These are phyloP conservation scores for Conus betulinus DNA, from an alignment of 1,140 invertebrate genomes.

Conservation along the genomic window DNA sequence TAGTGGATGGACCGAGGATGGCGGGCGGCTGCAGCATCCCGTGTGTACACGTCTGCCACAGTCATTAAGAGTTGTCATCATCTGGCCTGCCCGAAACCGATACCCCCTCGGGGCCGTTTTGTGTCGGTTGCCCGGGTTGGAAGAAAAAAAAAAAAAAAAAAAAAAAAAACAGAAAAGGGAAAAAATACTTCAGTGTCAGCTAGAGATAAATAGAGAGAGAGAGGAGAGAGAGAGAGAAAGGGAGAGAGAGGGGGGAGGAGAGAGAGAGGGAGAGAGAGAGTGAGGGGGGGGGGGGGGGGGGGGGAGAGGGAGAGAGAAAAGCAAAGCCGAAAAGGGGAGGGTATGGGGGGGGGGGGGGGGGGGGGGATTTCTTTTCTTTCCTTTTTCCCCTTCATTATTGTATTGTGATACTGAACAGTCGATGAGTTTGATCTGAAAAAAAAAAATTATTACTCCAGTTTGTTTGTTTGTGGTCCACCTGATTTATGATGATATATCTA, in stretches of 20 bases:
- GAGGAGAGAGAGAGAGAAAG: neutral
- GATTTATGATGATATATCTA: no score
- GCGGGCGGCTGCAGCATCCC: neutral
- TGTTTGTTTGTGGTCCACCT: no score
- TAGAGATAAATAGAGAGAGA: neutral
- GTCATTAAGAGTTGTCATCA: conserved; percentile 16
- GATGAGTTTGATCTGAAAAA: no score
- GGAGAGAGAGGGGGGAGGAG: neutral
- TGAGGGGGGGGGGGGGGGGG: neutral
- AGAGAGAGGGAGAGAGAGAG: neutral
- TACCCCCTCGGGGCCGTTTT: conserved; percentile 16
- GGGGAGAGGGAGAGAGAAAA: neutral
- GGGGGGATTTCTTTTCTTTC: no score
- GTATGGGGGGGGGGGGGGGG: neutral
- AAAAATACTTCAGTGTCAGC: neutral
- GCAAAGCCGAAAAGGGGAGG: neutral
- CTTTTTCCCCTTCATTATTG: no score
- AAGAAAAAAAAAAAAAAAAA: neutral
- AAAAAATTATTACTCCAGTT: no score
- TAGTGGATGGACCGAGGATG: neutral
- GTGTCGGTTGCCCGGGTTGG: neutral
- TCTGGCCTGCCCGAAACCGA: conserved; percentile 5
- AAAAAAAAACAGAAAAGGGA: neutral
- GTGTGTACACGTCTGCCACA: neutral
- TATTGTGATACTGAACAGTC: no score